A percentile compares a stretch with the other conserved stretches of the same genome.
Conservation (phyloP, 2,113 vertebrate species). For the Nothocercus julius region DNA sequence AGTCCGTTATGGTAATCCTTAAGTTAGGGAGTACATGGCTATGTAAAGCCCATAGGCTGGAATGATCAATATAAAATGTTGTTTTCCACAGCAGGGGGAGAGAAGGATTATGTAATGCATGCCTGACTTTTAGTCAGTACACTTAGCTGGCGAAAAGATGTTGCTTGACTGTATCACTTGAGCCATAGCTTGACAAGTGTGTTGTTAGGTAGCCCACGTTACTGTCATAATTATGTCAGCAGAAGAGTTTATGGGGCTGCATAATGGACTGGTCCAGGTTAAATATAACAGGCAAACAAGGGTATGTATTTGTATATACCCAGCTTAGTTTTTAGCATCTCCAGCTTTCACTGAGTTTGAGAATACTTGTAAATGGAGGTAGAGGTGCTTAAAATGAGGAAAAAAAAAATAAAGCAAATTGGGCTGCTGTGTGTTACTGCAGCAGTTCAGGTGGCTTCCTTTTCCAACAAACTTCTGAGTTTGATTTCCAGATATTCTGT, state of each 20-base stretch:
- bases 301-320: not conserved
- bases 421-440: not conserved
- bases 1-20: not conserved
- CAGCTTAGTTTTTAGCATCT: not conserved
- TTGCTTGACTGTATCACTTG: constrained; percentile 11
- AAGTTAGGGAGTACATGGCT: not conserved
- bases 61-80: not conserved
- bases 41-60: not conserved
- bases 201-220: constrained; percentile 6
- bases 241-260: not conserved
- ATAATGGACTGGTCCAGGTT: not conserved
- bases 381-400: not conserved
- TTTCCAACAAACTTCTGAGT: not conserved
- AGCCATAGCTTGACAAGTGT: not conserved
- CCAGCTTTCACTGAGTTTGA: not conserved
- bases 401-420: not conserved
- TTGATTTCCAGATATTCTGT: not conserved
- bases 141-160: not conserved
- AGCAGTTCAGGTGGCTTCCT: not conserved
- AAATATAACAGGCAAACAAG: not conserved
- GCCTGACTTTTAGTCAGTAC: constrained; percentile 30
- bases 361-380: not conserved
- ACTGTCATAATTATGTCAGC: not conserved
- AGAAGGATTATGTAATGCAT: constrained; percentile 4
- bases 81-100: not conserved